Conservation (phyloP, 2,888 invertebrate species). For the Meteorus cinctellus region DNA sequence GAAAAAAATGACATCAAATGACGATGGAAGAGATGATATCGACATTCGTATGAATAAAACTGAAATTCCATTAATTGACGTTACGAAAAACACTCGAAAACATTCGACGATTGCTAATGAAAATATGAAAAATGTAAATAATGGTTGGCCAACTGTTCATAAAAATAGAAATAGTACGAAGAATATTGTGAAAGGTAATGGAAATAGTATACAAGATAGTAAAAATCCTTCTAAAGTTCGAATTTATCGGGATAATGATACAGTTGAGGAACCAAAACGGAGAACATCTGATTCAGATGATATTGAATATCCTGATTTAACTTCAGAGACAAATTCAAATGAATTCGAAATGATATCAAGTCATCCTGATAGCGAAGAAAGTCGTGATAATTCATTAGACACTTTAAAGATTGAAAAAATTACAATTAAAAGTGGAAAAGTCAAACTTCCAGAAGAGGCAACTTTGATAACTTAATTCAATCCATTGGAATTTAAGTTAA, state of each 20-base stretch:
- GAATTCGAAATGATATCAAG: slow-evolving; percentile 64
- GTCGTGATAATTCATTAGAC: slow-evolving; percentile 57
- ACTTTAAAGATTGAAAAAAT: slow-evolving; percentile 59
- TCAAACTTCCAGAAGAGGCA: slow-evolving; percentile 57
- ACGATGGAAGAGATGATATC: neutral
- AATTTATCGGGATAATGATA: slow-evolving; percentile 43
- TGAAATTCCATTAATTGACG: slow-evolving; percentile 19
- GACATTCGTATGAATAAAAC: neutral
- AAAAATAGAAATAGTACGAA: slow-evolving; percentile 17
- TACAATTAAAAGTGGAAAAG: slow-evolving; percentile 52
- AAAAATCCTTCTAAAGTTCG: slow-evolving; percentile 45
- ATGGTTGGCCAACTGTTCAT: slow-evolving; percentile 10
- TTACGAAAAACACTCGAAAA: slow-evolving; percentile 8
- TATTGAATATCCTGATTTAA: slow-evolving; percentile 53
- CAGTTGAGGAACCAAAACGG: slow-evolving; percentile 18
- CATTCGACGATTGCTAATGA: neutral
- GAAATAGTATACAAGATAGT: slow-evolving; percentile 28
- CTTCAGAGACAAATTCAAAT: slow-evolving; percentile 60
- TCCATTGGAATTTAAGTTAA: neutral
- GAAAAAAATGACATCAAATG: neutral
- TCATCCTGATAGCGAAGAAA: slow-evolving; percentile 59
- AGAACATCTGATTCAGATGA: slow-evolving; percentile 49
- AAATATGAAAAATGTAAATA: slow-evolving; percentile 19
- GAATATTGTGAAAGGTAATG: slow-evolving; percentile 1
- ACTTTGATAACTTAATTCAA: slow-evolving; percentile 59